phyloP scores from a whole-genome alignment of 2,888 invertebrate genomes.

The Epirrita christyi region DNA sequence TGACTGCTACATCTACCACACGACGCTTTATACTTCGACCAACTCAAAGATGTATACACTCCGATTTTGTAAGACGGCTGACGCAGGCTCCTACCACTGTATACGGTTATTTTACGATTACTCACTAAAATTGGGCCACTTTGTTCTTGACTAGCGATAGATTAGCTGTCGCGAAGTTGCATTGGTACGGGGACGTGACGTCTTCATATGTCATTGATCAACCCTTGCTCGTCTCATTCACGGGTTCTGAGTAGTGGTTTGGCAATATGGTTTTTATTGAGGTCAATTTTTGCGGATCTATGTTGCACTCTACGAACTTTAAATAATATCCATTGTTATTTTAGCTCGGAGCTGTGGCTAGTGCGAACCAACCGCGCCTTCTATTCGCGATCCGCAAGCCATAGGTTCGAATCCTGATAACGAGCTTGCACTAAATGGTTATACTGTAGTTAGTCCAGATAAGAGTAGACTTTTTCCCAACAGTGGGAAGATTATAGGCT shows the following conservation, averaged over 20 bases:
- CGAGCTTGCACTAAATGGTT: too few relatives aligned
- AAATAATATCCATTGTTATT: conserved; percentile 2
- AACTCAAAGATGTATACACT: conserved; percentile 75
- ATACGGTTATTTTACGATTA: conserved; percentile 38
- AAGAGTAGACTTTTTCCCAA: too few relatives aligned
- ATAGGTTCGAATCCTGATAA: too few relatives aligned
- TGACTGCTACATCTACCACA: conserved; percentile 74
- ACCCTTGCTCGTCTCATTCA: conserved; percentile 70
- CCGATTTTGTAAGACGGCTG: conserved; percentile 81
- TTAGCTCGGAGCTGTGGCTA: not conserved
- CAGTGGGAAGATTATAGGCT: too few relatives aligned
- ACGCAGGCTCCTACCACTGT: conserved; percentile 69
- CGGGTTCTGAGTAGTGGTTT: conserved; percentile 72
- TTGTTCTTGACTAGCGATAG: conserved; percentile 32
- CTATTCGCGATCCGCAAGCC: too few relatives aligned
- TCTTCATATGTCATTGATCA: conserved; percentile 71
- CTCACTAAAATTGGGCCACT: conserved; percentile 37
- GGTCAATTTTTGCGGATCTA: conserved; percentile 72
- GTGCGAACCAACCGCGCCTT: not conserved
- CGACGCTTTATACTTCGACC: conserved; percentile 81
- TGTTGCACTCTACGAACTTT: conserved; percentile 39
- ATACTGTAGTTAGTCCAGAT: too few relatives aligned
- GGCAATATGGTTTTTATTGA: conserved; percentile 72
- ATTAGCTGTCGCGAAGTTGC: conserved; percentile 34
- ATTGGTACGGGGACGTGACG: conserved; percentile 72